phyloP scores from a whole-genome alignment of 2,797 vertebrate genomes.

The Spinus pinus region DNA sequence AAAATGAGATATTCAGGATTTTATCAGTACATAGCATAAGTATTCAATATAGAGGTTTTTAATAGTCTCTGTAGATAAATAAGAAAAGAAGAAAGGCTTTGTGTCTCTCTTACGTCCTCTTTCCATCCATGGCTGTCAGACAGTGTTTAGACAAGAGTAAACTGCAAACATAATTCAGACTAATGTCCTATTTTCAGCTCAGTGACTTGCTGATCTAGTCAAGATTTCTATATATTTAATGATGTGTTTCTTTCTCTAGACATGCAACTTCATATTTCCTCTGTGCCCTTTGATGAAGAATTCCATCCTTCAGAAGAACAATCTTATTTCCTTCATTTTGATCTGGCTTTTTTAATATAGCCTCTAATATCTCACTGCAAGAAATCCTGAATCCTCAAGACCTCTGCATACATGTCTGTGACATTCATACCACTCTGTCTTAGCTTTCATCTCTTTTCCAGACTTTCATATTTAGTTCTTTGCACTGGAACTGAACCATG shows the following conservation, averaged over 20 bases:
- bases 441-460: background rate
- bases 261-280: background rate
- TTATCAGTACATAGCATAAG: background rate
- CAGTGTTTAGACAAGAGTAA: background rate
- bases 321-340: background rate
- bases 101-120: background rate
- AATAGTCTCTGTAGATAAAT: background rate
- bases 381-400: background rate
- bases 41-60: background rate
- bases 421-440: background rate
- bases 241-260: background rate
- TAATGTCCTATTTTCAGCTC: background rate
- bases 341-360: background rate
- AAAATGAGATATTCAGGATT: background rate
- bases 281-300: background rate
- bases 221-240: background rate
- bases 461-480: background rate
- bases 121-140: background rate
- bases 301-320: background rate
- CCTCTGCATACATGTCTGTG: rapidly evolving
- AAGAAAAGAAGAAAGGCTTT: background rate
- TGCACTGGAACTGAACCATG: background rate
- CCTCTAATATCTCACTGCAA: background rate
- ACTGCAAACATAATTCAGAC: background rate
- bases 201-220: background rate